phyloP scores from a whole-genome alignment of 2,113 vertebrate species.

The Hoplias malabaricus region DNA sequence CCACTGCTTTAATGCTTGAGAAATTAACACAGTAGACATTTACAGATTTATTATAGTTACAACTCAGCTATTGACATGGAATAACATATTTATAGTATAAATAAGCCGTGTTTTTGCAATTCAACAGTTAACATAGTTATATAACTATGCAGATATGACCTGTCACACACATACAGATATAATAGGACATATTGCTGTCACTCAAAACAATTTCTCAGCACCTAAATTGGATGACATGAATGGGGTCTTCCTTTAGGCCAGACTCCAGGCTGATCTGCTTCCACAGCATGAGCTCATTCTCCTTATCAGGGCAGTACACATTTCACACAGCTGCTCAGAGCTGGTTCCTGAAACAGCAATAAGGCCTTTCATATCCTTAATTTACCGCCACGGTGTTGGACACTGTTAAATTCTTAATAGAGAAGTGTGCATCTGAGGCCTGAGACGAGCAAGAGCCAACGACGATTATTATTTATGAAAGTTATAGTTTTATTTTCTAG shows the following conservation, averaged over 20 bases:
- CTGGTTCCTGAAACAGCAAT: background rate
- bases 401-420: background rate
- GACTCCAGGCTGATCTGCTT: background rate
- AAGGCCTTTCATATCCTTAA: background rate
- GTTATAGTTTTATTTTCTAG: too few species aligned
- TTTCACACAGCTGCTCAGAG: background rate
- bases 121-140: too few species aligned
- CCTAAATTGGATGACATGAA: background rate
- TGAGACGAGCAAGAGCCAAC: too few species aligned
- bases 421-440: background rate
- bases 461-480: too few species aligned
- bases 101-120: too few species aligned
- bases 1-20: too few species aligned
- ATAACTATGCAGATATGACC: background rate
- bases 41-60: too few species aligned
- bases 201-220: background rate
- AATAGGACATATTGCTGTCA: background rate
- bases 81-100: too few species aligned
- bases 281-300: background rate
- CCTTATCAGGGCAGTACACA: conserved; percentile 15
- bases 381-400: background rate
- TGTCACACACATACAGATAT: background rate
- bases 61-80: too few species aligned
- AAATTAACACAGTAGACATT: too few species aligned
- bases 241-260: background rate